Conservation (phyloP, 2,797 vertebrate species). For the Eleutherodactylus coqui region DNA sequence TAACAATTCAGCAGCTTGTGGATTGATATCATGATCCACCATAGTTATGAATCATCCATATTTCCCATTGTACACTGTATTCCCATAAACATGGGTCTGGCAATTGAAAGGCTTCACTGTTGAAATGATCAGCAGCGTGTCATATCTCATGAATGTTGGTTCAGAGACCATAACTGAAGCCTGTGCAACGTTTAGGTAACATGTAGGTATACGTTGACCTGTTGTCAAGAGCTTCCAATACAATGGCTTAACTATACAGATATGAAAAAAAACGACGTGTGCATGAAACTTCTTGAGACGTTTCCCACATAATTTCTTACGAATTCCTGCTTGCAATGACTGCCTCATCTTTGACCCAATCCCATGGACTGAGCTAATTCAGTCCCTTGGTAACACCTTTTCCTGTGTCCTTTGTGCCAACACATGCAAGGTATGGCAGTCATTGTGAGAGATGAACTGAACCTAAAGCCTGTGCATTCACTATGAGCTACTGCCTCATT, state of each 20-base stretch:
- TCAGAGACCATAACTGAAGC: not conserved
- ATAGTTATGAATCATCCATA: not conserved
- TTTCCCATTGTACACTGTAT: not conserved
- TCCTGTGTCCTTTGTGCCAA: not conserved
- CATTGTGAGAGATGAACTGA: not conserved
- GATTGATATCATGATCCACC: not conserved
- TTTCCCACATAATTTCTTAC: not conserved
- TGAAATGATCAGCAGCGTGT: too few relatives aligned
- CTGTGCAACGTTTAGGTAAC: not conserved
- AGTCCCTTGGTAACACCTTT: not conserved
- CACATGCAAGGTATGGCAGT: not conserved
- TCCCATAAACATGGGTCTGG: not conserved
- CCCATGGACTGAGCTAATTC: not conserved
- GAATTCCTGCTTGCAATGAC: not conserved
- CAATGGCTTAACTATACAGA: not conserved
- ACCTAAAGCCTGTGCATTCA: not conserved
- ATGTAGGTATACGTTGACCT: not conserved
- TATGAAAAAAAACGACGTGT: not conserved
- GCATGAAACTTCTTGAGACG: not conserved
- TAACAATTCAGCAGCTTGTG: not conserved
- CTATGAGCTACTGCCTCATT: not conserved
- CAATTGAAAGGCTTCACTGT: not conserved
- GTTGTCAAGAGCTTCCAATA: conserved; percentile 9
- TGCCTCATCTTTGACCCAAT: not conserved
- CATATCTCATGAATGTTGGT: too few relatives aligned